Evolutionary conservation across 2,797 vertebrate genomes (phyloP).

Genomic region (Carduelis carduelis): DNA sequence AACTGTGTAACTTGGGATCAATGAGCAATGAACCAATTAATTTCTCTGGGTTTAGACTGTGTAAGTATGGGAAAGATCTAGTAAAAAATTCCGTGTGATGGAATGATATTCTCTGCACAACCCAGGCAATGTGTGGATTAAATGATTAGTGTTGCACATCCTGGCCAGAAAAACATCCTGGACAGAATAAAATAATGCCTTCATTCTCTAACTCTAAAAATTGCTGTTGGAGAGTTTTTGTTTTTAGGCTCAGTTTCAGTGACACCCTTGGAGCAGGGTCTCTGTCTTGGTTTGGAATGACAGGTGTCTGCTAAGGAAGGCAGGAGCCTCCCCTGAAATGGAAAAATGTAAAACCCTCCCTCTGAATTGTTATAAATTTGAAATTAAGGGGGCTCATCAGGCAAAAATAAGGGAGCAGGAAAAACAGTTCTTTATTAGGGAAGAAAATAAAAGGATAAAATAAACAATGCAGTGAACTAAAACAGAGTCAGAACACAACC

Average conservation of each 20-base stretch:
- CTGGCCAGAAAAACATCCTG: not conserved
- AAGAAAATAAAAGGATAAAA: too few species aligned
- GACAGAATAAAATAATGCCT: not conserved
- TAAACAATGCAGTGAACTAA: too few species aligned
- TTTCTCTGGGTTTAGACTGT: not conserved
- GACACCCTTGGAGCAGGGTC: not conserved
- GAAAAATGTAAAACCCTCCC: too few species aligned
- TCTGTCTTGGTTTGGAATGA: too few species aligned
- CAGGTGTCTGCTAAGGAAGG: too few species aligned
- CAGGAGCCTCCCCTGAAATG: too few species aligned
- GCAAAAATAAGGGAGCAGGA: too few species aligned
- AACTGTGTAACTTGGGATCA: too few species aligned
- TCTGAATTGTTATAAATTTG: too few species aligned
- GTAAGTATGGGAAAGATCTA: not conserved
- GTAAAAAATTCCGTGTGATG: not conserved
- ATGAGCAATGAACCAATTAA: not conserved
- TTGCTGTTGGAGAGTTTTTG: not conserved
- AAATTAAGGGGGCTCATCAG: too few species aligned
- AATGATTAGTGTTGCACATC: not conserved
- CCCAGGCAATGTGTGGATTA: not conserved
- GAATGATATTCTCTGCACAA: not conserved
- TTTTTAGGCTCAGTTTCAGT: rapidly evolving
- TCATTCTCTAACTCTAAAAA: not conserved
- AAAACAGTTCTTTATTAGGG: too few species aligned
- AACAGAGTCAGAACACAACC: too few species aligned